Base-by-base conservation (phyloP, 2,888 invertebrate species). In the Perdita meconis region DNA sequence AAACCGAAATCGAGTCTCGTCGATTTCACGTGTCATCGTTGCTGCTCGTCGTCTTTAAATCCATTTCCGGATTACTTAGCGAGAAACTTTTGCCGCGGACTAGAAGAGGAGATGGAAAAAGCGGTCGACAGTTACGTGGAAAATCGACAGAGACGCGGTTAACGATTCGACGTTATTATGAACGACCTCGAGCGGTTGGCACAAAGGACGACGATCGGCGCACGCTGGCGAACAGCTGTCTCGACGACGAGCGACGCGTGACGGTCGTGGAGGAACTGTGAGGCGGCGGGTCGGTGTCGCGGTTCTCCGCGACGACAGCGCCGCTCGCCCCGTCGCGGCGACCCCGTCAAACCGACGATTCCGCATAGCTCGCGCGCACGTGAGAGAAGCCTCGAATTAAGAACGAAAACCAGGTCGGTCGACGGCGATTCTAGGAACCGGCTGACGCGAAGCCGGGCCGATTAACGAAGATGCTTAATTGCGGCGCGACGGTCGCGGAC, bases 181-280 rank as follows among this genome's bases (percentile, higher is more conserved):
- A 1, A 42, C 10, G 57, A 75, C 44, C 30, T 44, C 22, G 10
- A 63, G 40, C 57, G 44, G 61, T 6, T 64, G 38, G 40, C 13
- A 56, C 26, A 26, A 42, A 30, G n/a, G 16, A 63, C 19, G 26
- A 6, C 36, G 50, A 24, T 34, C 26, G n/a, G n/a, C n/a, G n/a
- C n/a, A 2, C 30, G 24, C 24, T 10, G 30, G 26, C 6, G 10
- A 13, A 22, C 59, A 6, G 30, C 16, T 34, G 26, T 42, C 34
- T 0, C 0, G 0, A 8, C 42, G 26, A 78, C 4, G 12, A n/a
- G 0, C 67, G 57, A 60, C 70, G 65, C 57, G 40, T 34, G 77
- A 74, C 83, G 83, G 75, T 84, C 72, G 26, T 42, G 63, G 63
- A 42, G 56, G 51, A 36, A 84, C 84, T 84, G 81, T 77, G 44